Evolutionary conservation across 2,797 vertebrate species (phyloP).

Genomic region (Falco cherrug): DNA sequence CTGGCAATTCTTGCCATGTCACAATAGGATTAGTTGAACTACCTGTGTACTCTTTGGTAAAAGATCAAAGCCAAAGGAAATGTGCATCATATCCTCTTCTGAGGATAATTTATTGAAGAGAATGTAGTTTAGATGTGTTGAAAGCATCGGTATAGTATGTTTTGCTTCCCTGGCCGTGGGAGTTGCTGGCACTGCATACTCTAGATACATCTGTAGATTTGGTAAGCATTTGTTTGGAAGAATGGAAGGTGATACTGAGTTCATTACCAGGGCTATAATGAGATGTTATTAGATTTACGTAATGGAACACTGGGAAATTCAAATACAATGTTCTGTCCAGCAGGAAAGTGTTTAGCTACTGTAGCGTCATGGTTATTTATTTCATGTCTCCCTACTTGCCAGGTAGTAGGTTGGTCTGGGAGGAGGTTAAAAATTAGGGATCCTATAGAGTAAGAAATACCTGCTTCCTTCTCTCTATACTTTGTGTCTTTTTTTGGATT

Average conservation of each 20-base stretch:
- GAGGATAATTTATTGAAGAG: neutral
- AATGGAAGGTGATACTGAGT: neutral
- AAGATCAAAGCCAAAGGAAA: neutral
- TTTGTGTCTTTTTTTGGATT: neutral
- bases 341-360: neutral
- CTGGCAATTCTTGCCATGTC: neutral
- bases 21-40: neutral
- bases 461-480: neutral
- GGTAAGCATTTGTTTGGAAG: neutral
- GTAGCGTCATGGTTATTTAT: neutral
- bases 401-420: neutral
- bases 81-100: neutral
- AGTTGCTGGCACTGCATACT: neutral
- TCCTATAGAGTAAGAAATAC: neutral
- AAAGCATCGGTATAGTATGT: neutral
- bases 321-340: neutral
- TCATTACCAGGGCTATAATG: neutral
- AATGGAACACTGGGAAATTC: neutral
- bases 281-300: neutral
- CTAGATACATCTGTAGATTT: accelerated
- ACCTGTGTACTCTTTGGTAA: neutral
- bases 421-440: neutral
- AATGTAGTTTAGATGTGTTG: neutral
- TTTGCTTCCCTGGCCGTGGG: neutral
- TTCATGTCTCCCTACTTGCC: neutral